A percentile compares a stretch with the other conserved stretches of the same genome.
Evolutionary conservation across 2,888 invertebrate genomes (phyloP).

Genomic region (Piscicola geometra): DNA sequence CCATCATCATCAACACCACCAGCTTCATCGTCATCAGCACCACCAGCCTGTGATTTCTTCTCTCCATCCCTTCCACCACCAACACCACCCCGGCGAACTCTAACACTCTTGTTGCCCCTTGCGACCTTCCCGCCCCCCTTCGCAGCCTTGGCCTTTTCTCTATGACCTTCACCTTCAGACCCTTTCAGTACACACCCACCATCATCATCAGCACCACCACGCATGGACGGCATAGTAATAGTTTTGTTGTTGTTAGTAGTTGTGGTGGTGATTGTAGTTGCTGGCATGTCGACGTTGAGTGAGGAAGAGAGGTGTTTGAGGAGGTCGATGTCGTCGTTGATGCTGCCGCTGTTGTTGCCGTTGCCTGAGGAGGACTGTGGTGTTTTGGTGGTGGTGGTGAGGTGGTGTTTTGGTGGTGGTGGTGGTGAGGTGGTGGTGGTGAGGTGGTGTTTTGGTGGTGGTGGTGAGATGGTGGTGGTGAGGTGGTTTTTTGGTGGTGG

Average conservation of each 20-base stretch:
- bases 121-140: neutral
- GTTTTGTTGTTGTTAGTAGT: neutral
- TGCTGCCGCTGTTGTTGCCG: neutral
- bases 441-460: too few species aligned
- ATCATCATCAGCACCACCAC: too few species aligned
- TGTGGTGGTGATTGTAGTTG: neutral
- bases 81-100: neutral
- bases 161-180: neutral
- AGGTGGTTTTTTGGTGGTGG: too few species aligned
- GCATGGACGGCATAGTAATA: too few species aligned
- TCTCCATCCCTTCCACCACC: too few species aligned
- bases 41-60: neutral
- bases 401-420: too few species aligned
- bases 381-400: too few species aligned
- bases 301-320: constrained; percentile 25
- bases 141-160: neutral
- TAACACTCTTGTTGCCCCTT: neutral
- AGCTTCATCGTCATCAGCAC: neutral
- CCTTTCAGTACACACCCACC: too few species aligned
- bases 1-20: neutral
- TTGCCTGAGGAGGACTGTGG: neutral
- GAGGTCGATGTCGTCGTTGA: constrained; percentile 27
- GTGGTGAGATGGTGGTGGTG: too few species aligned
- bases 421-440: too few species aligned
- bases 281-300: neutral